These are phyloP conservation scores for Geopemphigus sp. DNA, from an alignment of 1,140 invertebrate genomes.

Conservation along the genomic window DNA sequence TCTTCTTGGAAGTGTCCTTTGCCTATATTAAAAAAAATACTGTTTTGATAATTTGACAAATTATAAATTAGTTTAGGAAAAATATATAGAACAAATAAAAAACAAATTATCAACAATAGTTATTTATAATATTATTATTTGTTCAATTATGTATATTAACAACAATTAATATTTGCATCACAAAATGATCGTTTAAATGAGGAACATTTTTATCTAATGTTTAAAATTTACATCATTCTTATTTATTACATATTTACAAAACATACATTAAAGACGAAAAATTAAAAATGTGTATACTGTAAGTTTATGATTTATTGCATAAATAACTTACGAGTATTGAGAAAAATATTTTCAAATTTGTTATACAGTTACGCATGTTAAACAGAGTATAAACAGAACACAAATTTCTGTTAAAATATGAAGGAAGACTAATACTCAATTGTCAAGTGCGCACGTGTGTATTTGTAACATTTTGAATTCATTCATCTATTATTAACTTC, in stretches of 20 bases:
- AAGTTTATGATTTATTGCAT: constrained; percentile 26
- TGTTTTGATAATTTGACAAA: background rate
- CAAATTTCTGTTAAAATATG: background rate
- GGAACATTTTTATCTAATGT: constrained; percentile 43
- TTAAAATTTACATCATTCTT: constrained; percentile 39
- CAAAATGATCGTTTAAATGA: constrained; percentile 45
- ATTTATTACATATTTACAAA: constrained; percentile 26
- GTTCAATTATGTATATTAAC: constrained; percentile 39
- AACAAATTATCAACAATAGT: constrained; percentile 2
- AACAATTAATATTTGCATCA: constrained; percentile 41
- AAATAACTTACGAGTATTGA: background rate
- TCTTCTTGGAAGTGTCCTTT: background rate
- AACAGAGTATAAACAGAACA: background rate
- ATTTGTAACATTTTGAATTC: constrained; percentile 6
- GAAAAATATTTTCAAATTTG: background rate
- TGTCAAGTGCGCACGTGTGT: background rate
- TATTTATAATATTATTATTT: constrained; percentile 22
- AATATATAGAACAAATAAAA: constrained; percentile 1
- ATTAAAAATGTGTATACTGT: background rate
- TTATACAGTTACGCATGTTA: constrained; percentile 11
- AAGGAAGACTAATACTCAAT: constrained; percentile 16
- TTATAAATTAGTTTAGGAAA: no score
- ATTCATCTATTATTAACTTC: constrained; percentile 1
- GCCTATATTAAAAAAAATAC: background rate
- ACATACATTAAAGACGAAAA: constrained; percentile 11